Percentiles rank a stretch among this genome's conserved stretches.
Evolutionary conservation across 2,888 invertebrate species (phyloP).

Genomic region (Zhuqinia jingwanae): DNA sequence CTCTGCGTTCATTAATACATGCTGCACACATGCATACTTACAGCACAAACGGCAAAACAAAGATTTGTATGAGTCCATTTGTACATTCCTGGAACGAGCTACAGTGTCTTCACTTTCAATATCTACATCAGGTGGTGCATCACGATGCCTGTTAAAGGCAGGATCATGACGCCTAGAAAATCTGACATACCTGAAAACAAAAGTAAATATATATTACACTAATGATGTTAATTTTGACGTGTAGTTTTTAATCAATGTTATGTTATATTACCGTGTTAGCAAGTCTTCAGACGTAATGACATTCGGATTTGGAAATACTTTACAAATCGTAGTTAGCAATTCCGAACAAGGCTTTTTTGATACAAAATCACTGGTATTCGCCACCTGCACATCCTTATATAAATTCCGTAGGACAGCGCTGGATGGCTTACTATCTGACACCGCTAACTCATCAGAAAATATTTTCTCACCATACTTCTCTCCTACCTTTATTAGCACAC

Average conservation of each 20-base stretch:
- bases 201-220: too few species aligned
- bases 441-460: not conserved
- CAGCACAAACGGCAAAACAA: constrained; percentile 23
- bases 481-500: constrained; percentile 1
- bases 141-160: not conserved
- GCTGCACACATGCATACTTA: constrained; percentile 3
- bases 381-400: not conserved
- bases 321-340: too few species aligned
- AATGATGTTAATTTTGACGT: too few species aligned
- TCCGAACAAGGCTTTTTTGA: not conserved
- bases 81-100: not conserved
- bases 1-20: not conserved
- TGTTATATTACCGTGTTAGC: too few species aligned
- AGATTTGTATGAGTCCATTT: constrained; percentile 15
- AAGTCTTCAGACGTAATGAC: too few species aligned
- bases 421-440: too few species aligned
- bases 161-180: not conserved
- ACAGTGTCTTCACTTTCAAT: too few species aligned
- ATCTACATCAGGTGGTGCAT: not conserved
- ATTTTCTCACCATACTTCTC: not conserved
- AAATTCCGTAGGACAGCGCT: too few species aligned
- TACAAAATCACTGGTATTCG: not conserved
- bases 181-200: not conserved
- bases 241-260: too few species aligned
- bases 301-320: too few species aligned